Evolutionary conservation across 2,888 invertebrate species (phyloP).

Genomic region (Digitonthophagus gazella): DNA sequence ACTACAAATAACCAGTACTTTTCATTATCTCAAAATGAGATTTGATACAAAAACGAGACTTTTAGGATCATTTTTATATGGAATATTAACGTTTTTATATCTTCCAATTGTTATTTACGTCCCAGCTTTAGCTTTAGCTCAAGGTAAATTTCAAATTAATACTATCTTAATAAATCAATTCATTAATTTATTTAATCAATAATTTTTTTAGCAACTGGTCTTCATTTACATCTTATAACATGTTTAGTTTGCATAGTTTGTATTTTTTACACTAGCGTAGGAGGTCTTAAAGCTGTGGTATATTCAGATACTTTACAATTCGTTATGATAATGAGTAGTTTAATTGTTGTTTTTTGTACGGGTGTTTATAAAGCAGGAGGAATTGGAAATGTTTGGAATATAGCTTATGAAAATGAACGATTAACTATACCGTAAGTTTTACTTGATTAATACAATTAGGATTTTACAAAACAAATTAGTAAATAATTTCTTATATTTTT

Average conservation of each 20-base stretch:
- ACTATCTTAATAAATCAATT: constrained; percentile 11
- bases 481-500: constrained; percentile 2
- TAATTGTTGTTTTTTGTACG: constrained; percentile 57
- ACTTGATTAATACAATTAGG: too few relatives aligned
- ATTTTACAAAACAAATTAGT: too few relatives aligned
- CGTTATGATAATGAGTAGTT: constrained; percentile 57
- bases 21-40: constrained; percentile 65
- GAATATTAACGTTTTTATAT: constrained; percentile 58
- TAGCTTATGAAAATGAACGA: constrained; percentile 57
- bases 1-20: constrained; percentile 67
- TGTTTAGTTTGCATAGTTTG: constrained; percentile 68
- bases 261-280: constrained; percentile 74
- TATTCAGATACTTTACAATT: constrained; percentile 64
- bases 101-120: constrained; percentile 68
- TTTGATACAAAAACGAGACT: constrained; percentile 61
- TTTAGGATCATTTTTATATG: constrained; percentile 60
- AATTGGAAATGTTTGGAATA: constrained; percentile 57
- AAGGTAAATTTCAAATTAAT: constrained; percentile 43
- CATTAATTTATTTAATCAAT: constrained; percentile 5
- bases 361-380: constrained; percentile 59
- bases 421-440: constrained; percentile 49
- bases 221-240: constrained; percentile 63
- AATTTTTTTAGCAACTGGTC: constrained; percentile 61
- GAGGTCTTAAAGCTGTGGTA: constrained; percentile 66
- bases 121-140: constrained; percentile 66